Evolutionary conservation across 2,888 invertebrate species (phyloP), one percentile per base, ranked within the genome.

Genomic region (Drosophila neutralis): DNA sequence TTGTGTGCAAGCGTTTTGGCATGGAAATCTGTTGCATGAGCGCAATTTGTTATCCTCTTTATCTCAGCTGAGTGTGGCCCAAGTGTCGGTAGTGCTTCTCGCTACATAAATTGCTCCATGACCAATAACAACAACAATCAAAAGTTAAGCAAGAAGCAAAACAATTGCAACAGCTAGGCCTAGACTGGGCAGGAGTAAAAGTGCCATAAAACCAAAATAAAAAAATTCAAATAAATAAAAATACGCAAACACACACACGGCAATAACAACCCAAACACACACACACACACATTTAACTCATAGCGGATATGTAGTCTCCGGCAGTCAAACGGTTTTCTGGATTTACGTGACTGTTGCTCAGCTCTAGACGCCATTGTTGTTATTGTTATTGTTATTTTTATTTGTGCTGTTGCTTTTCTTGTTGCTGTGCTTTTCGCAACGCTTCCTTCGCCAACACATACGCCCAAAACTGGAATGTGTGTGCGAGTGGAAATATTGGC

Each of bases 1-100:
- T 61, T 63, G 67, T 66, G 61, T 60, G 45, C 4, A 38, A 68
- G 27, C 68, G 65, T 67, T 79, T 74, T 77, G 80, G 85, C 73
- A 80, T 83, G 90, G 87, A 87, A 87, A 87, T 87, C 87, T 87
- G 87, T 87, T 87, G 87, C 87, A 90, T 82, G 87, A 78, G 83
- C 89, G 78, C 90, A 80, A 89, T 87, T 87, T 90, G 83, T 90
- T 90, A 83, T 90, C 89, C 90, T 82, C 88, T 80, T 89, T 89
- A 86, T 80, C 84, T 90, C 78, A 88, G 89, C 86, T 90, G 90
- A 90, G 86, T 88, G 90, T 87, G 85, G 86, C 57, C 86, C 70
- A 75, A 89, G 85, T 86, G 88, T 77, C 86, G 78, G 76, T 85
- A 82, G 83, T 73, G 77, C 73, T 90, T 78, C 81, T 90, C 86